A percentile compares a stretch with the other conserved stretches of the same genome.
phyloP scores from a whole-genome alignment of 2,113 vertebrate species.

The Cololabis saira region DNA sequence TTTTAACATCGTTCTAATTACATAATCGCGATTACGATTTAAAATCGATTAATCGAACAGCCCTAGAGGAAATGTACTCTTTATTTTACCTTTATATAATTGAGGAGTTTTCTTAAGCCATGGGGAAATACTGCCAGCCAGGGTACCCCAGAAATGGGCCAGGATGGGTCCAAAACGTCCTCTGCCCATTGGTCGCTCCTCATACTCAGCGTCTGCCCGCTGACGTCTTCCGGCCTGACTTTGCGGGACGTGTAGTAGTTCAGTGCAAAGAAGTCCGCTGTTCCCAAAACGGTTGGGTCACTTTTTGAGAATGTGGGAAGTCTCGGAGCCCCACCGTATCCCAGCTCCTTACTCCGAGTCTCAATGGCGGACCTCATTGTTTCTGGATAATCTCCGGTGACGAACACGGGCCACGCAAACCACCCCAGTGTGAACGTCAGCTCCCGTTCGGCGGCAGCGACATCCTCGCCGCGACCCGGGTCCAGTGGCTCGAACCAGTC shows the following conservation, averaged over 20 bases:
- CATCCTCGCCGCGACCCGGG: conserved; percentile 62
- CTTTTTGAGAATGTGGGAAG: conserved; percentile 83
- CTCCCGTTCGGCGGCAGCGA: conserved; percentile 70
- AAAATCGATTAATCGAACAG: no score
- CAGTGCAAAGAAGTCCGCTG: conserved; percentile 86
- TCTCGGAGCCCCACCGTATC: conserved; percentile 53
- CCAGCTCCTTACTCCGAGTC: conserved; percentile 69
- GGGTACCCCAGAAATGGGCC: conserved; percentile 72
- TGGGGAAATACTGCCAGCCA: conserved; percentile 82
- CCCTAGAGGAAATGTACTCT: no score
- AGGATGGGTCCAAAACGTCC: conserved; percentile 79
- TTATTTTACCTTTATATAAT: conserved; percentile 82
- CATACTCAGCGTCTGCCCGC: conserved; percentile 47
- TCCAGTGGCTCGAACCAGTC: conserved; percentile 80
- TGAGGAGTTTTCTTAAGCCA: conserved; percentile 80
- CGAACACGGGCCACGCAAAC: conserved; percentile 87
- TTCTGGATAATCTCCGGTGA: conserved; percentile 85
- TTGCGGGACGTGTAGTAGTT: conserved; percentile 85
- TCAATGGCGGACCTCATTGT: conserved; percentile 79
- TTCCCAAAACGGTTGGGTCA: conserved; percentile 78
- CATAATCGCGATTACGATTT: no score
- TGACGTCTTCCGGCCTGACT: conserved; percentile 64
- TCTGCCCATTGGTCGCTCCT: conserved; percentile 69
- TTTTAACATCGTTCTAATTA: no score
- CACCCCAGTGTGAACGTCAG: conserved; percentile 80